Conservation (phyloP, 1,140 invertebrate genomes). For the Drosophila elegans region DNA sequence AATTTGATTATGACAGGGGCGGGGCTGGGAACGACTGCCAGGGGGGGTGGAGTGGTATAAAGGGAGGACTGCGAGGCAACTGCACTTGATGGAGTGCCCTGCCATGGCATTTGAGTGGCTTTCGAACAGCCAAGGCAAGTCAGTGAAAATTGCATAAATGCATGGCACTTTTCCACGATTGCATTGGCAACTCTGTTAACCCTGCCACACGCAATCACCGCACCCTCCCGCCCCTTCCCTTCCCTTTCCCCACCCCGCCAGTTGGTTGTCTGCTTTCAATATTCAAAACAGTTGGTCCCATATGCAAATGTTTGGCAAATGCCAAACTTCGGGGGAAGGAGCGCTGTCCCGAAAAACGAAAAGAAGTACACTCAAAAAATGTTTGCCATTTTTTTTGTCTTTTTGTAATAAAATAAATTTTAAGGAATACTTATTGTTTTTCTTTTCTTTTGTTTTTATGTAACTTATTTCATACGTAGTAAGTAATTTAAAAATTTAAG, state of each 20-base stretch:
- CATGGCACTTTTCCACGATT: slow-evolving; percentile 79
- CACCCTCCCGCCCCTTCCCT: neutral
- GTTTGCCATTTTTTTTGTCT: neutral
- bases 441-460: no score
- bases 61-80: slow-evolving; percentile 11
- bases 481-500: no score
- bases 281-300: slow-evolving; percentile 77
- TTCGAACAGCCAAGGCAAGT: slow-evolving; percentile 66
- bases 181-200: slow-evolving; percentile 57
- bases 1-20: slow-evolving; percentile 72
- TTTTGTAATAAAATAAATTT: no score
- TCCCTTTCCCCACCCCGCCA: neutral
- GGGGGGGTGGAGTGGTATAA: neutral
- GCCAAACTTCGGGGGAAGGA: slow-evolving; percentile 38
- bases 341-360: slow-evolving; percentile 20
- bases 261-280: slow-evolving; percentile 69
- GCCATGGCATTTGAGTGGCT: slow-evolving; percentile 80
- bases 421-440: no score
- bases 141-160: slow-evolving; percentile 81
- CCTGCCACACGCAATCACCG: slow-evolving; percentile 32
- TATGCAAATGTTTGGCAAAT: slow-evolving; percentile 73
- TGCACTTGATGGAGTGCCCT: slow-evolving; percentile 80
- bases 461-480: no score
- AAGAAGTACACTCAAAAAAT: slow-evolving; percentile 7
- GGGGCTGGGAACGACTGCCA: neutral